Evolutionary conservation across 2,888 invertebrate species (phyloP).

Genomic region (Megastigmus dorsalis): DNA sequence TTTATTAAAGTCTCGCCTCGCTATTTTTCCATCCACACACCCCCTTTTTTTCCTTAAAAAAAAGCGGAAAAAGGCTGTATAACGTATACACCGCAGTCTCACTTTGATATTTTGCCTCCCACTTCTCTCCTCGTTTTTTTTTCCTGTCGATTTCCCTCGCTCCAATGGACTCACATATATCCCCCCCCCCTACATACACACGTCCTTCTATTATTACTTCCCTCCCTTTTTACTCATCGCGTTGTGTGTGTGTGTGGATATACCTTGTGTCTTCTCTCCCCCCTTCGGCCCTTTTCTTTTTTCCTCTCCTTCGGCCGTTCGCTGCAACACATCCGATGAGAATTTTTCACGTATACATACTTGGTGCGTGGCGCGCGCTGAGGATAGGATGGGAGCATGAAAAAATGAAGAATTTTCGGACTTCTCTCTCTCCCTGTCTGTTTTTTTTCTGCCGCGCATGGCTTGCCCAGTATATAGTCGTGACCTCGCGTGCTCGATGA

Average conservation of each 20-base stretch:
- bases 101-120: constrained; percentile 32
- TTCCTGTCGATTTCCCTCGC: constrained; percentile 17
- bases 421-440: constrained; percentile 26
- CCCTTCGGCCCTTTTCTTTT: constrained; percentile 10
- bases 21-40: neutral
- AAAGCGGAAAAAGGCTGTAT: neutral
- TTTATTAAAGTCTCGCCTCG: constrained; percentile 21
- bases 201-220: constrained; percentile 30
- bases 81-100: neutral
- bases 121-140: constrained; percentile 4
- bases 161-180: constrained; percentile 2
- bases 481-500: constrained; percentile 43
- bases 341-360: constrained; percentile 28
- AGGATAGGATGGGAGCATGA: too few species aligned
- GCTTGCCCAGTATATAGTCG: neutral
- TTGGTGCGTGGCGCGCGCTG: too few species aligned
- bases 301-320: constrained; percentile 32
- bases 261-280: constrained; percentile 13
- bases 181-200: neutral
- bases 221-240: neutral
- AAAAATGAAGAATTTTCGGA: constrained; percentile 12
- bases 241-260: too few species aligned
- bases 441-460: neutral
- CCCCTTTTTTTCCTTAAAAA: neutral
- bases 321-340: neutral